Base-by-base conservation (phyloP, 2,113 vertebrate genomes). In the Heteronetta atricapilla region DNA sequence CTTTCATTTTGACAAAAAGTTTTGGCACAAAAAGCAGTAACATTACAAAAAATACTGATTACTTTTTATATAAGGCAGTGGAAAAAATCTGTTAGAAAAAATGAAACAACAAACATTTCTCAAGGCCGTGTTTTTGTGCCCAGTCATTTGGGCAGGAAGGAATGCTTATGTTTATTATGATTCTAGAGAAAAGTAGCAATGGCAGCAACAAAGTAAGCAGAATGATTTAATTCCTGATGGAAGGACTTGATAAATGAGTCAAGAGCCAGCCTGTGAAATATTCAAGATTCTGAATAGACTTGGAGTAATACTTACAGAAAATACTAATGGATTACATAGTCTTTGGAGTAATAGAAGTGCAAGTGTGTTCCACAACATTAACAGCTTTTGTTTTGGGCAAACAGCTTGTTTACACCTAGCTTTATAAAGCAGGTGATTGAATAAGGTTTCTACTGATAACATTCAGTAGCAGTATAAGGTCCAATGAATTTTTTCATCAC, bases 301-400 rank as follows among this genome's bases (percentile, higher is more conserved):
- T 60, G 60, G 85, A 90, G 46, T 70, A 55, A 34, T 42, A 55
- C 84, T 86, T 89, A 64, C 12, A 86, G 38, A 56, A 94, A 85
- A 34, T 34, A 83, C 31, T 75, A 92, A 78, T 75, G 60, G 60
- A n/a, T n/a, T n/a, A n/a, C n/a, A n/a, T n/a, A 78, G 40, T 38
- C 64, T 60, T 91, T 86, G 73, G 40, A 64, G 38, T 77, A 69
- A 50, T 33, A 46, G 62, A 73, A 79, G 20, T 67, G 46, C 55
- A 81, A 52, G 36, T 31, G 48, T 84, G 73, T 96, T 93, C 86
- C 69, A 78, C 55, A 81, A 63, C 69, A 82, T 86, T 72, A 94
- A 72, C 26, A 78, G 83, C 80, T 86, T 93, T 81, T 86, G 80
- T 78, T 93, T 86, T 94, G 80, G 78, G 66, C 86, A 81, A 63